Evolutionary conservation across 2,113 vertebrate genomes (phyloP).

Genomic region (Peromyscus leucopus): DNA sequence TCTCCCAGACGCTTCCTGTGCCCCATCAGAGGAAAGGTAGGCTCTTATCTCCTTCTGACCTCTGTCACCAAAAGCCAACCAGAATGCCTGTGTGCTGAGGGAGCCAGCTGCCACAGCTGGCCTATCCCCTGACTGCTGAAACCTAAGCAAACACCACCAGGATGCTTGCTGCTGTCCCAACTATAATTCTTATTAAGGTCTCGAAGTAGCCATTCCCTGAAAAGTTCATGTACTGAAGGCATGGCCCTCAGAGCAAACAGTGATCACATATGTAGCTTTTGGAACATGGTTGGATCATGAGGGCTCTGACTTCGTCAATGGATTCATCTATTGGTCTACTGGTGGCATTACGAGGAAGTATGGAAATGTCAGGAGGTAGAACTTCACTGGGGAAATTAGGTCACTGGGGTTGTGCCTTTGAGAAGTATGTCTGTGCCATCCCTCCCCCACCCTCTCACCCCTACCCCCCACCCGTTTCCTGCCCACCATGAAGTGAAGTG

Average conservation of each 20-base stretch:
- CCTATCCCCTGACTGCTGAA: background rate
- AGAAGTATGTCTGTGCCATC: background rate
- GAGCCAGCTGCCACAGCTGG: background rate
- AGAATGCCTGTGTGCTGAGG: background rate
- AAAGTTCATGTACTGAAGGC: background rate
- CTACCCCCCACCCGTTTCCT: background rate
- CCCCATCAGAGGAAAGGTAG: background rate
- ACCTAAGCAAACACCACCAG: background rate
- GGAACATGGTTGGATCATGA: background rate
- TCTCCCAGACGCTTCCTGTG: accelerated
- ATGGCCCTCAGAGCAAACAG: background rate
- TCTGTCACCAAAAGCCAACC: background rate
- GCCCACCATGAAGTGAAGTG: background rate
- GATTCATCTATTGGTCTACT: background rate
- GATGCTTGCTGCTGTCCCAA: background rate
- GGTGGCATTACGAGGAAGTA: background rate
- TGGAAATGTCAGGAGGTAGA: background rate
- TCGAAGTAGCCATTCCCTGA: too few species aligned
- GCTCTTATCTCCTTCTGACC: background rate
- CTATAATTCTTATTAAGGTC: background rate
- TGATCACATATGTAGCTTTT: background rate
- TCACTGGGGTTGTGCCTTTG: background rate
- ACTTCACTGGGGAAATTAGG: background rate
- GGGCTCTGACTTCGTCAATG: background rate
- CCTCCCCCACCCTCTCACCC: too few species aligned